Base-by-base conservation (phyloP, 2,113 vertebrate genomes). In the Aplodontia rufa region DNA sequence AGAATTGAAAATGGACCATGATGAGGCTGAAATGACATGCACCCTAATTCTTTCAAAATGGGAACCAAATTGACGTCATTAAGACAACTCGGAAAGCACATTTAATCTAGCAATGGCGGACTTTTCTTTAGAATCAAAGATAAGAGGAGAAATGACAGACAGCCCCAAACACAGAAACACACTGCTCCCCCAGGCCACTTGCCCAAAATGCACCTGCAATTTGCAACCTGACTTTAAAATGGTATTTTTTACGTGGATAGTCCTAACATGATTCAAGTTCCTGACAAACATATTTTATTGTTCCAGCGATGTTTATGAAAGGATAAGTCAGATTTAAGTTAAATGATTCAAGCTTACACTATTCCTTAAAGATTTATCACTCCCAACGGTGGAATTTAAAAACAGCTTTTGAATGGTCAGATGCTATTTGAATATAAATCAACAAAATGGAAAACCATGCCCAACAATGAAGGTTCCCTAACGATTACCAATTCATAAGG, bases 21-120 rank as follows among this genome's bases (percentile, higher is more conserved):
- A 96, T 96, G 97, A 94, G 96, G 93, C 91, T 91, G 79, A 83
- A 91, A 76, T 80, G 93, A 93, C 94, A 91, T 49, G 71, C 47
- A 62, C 11, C 81, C 69, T 17, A 60, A 89, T 74, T 96, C 55
- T n/a, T 91, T 71, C 91, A 91, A 86, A 94, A 96, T 19, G 78
- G 95, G 94, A 97, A 93, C 91, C 53, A 81, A 91, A 84, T 91
- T 49, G 42, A 71, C 93, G 66, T 79, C 74, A 80, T 69, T 55
- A 87, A 78, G 42, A 69, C 26, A 85, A 83, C n/a, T n/a, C n/a
- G 45, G 35, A 93, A 88, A 93, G 62, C 80, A 35, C 82, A 86
- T 75, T 96, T 83, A 71, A 89, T 93, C 82, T 64, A 42, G 47
- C 4, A 78, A 94, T 19, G 51, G 74, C 12, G 60, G 68, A 72